These are phyloP conservation scores for Drosophila colorata DNA, from an alignment of 2,888 invertebrate genomes.

Conservation along the genomic window DNA sequence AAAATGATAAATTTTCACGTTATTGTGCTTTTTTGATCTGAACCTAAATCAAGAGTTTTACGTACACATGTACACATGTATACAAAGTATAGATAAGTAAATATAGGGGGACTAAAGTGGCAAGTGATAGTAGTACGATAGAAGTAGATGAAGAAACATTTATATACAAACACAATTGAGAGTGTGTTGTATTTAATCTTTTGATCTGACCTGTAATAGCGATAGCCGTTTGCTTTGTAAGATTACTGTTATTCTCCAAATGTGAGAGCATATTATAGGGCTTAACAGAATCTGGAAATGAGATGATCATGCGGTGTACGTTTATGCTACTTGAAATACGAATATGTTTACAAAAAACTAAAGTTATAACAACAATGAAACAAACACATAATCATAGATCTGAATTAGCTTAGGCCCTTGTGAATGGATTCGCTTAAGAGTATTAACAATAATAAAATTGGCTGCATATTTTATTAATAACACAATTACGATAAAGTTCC, in stretches of 20 bases:
- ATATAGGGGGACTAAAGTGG: conserved; percentile 32
- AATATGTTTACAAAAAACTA: conserved; percentile 37
- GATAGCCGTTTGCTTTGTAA: conserved; percentile 84
- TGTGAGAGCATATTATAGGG: conserved; percentile 85
- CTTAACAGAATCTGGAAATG: conserved; percentile 84
- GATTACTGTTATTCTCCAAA: conserved; percentile 85
- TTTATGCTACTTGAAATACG: conserved; percentile 45
- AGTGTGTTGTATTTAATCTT: conserved; percentile 43
- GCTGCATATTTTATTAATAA: not conserved
- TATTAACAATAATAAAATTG: not conserved
- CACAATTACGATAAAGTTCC: not conserved
- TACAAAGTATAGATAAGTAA: conserved; percentile 10
- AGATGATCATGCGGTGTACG: conserved; percentile 74
- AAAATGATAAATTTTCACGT: conserved; percentile 5
- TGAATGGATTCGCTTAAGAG: not conserved
- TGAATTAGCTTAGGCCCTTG: not conserved
- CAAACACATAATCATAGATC: conserved; percentile 11
- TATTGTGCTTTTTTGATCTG: conserved; percentile 15
- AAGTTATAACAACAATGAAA: conserved; percentile 34
- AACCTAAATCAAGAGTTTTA: conserved; percentile 19
- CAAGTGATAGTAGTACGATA: conserved; percentile 51
- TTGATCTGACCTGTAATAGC: conserved; percentile 84
- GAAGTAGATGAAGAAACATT: conserved; percentile 60
- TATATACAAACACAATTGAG: conserved; percentile 48
- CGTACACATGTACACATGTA: conserved; percentile 24